Percentiles rank a stretch among this genome's conserved stretches.
phyloP scores from a whole-genome alignment of 2,888 invertebrate species.

The Panzeria rudis region DNA sequence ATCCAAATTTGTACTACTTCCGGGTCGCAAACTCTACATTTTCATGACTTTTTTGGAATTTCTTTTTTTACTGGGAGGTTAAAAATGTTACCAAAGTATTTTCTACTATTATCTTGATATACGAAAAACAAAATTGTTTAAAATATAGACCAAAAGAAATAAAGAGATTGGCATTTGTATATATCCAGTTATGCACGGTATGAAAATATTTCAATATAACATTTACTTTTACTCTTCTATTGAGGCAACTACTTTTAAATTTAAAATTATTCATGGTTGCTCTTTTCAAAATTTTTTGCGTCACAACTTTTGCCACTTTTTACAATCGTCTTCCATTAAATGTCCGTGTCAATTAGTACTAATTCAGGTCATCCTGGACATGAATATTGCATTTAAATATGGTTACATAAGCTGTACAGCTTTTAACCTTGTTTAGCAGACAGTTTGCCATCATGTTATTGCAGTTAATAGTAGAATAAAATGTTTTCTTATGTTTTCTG shows the following conservation, averaged over 20 bases:
- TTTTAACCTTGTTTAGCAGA: background rate
- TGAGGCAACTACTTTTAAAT: background rate
- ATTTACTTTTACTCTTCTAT: background rate
- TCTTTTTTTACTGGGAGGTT: too few relatives aligned
- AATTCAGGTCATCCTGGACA: constrained; percentile 64
- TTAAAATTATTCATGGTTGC: background rate
- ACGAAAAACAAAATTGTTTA: too few relatives aligned
- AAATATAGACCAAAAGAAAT: too few relatives aligned
- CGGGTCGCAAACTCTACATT: too few relatives aligned
- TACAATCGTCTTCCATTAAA: constrained; percentile 31
- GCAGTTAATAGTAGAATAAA: background rate
- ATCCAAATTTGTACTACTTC: too few relatives aligned
- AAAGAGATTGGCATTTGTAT: background rate
- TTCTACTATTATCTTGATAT: too few relatives aligned
- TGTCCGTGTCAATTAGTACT: constrained; percentile 65
- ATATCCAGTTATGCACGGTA: background rate
- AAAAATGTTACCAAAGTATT: too few relatives aligned
- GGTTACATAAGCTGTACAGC: background rate
- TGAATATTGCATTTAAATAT: constrained; percentile 1
- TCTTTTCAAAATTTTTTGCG: background rate
- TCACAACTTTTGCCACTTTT: background rate
- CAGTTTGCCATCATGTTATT: background rate
- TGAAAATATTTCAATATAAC: background rate
- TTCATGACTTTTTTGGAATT: too few relatives aligned
- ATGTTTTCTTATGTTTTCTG: background rate